Percentiles rank a stretch among this genome's conserved stretches.
Conservation (phyloP, 2,113 vertebrate species). For the Lagopus leucura region DNA sequence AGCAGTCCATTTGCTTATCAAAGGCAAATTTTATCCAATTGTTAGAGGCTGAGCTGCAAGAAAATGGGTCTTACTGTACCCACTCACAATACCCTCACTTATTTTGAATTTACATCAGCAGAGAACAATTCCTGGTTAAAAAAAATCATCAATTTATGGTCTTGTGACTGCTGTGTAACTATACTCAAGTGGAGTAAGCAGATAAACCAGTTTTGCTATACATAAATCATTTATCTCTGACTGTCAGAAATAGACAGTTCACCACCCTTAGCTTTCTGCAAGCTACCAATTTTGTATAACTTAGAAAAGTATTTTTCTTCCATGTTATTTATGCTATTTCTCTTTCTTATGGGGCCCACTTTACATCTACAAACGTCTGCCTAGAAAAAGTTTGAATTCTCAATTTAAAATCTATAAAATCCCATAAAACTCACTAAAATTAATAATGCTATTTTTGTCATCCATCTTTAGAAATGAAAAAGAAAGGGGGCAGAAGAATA, state of each 20-base stretch:
- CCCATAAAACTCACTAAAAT: background rate
- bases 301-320: background rate
- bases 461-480: background rate
- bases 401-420: background rate
- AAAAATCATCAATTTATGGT: background rate
- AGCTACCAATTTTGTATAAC: background rate
- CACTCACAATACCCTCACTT: background rate
- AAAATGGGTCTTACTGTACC: background rate
- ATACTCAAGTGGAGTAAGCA: background rate
- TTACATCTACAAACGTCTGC: background rate
- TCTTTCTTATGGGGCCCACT: background rate
- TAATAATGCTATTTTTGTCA: background rate
- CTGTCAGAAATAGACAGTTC: background rate
- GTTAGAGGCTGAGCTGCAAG: background rate
- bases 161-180: background rate
- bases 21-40: background rate
- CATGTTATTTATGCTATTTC: background rate
- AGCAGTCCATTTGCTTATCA: background rate
- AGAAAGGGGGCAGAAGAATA: background rate
- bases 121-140: background rate
- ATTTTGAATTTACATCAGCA: background rate
- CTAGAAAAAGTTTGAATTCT: background rate
- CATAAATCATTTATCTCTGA: background rate
- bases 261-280: background rate
- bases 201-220: conserved; percentile 16